These are phyloP conservation scores for Coreius guichenoti DNA, from an alignment of 2,797 vertebrate species.

Conservation along the genomic window DNA sequence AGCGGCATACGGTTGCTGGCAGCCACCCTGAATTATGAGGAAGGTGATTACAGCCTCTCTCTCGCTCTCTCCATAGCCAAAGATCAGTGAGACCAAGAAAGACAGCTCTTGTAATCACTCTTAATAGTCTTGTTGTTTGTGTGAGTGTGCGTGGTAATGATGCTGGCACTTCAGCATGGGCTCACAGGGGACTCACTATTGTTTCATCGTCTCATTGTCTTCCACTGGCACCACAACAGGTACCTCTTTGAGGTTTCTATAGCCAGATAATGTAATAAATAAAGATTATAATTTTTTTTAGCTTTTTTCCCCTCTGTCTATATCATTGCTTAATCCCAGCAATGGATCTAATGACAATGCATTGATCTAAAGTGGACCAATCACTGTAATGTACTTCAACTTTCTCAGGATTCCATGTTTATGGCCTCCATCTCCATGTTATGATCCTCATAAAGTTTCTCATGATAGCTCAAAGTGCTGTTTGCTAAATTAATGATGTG, in stretches of 20 bases:
- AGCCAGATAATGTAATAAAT: not conserved
- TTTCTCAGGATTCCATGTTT: constrained; percentile 54
- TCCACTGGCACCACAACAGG: constrained; percentile 45
- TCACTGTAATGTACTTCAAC: constrained; percentile 51
- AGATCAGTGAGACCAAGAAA: constrained; percentile 58
- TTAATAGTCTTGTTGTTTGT: constrained; percentile 66
- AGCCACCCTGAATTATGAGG: constrained; percentile 58
- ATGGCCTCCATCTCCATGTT: constrained; percentile 55
- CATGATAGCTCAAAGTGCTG: constrained; percentile 38
- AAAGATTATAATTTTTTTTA: not conserved
- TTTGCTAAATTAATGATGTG: constrained; percentile 52
- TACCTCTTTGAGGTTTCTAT: constrained; percentile 4
- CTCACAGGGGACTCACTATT: constrained; percentile 53
- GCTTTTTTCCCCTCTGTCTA: not conserved
- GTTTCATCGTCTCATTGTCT: constrained; percentile 44
- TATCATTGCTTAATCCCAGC: constrained; percentile 18
- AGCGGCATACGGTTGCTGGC: constrained; percentile 45
- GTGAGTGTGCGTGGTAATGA: constrained; percentile 57
- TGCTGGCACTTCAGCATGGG: constrained; percentile 42
- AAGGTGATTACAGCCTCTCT: constrained; percentile 55
- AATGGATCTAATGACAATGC: constrained; percentile 45
- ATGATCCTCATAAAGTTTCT: constrained; percentile 62
- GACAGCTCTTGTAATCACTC: constrained; percentile 65
- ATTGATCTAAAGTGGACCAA: constrained; percentile 54
- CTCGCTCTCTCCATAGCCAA: constrained; percentile 52